These are phyloP conservation scores for Hypsopygia costalis DNA, from an alignment of 2,888 invertebrate species.

Conservation along the genomic window DNA sequence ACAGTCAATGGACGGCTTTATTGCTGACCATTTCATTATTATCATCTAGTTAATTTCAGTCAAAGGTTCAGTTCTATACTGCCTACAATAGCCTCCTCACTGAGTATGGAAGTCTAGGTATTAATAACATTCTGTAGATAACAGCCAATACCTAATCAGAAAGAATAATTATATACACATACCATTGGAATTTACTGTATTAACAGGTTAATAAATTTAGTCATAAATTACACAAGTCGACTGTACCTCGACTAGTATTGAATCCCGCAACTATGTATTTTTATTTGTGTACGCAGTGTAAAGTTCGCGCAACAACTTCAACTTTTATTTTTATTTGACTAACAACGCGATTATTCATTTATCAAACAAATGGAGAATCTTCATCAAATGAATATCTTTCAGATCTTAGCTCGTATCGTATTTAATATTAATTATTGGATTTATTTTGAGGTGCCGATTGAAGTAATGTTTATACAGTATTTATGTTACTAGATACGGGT, in stretches of 20 bases:
- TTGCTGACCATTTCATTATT: too few relatives aligned
- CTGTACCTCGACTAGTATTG: constrained; percentile 26
- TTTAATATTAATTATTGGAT: constrained; percentile 47
- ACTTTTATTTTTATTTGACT: constrained; percentile 39
- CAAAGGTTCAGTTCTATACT: too few relatives aligned
- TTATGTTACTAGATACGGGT: constrained; percentile 13
- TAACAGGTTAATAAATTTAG: constrained; percentile 9
- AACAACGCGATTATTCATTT: constrained; percentile 55
- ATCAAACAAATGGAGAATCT: constrained; percentile 61
- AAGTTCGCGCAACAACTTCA: constrained; percentile 45
- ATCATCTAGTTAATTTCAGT: too few relatives aligned
- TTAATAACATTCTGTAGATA: too few relatives aligned
- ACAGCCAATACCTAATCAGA: too few relatives aligned
- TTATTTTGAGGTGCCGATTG: constrained; percentile 36
- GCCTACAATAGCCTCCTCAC: too few relatives aligned
- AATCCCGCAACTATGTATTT: background rate
- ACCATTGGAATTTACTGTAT: constrained; percentile 7
- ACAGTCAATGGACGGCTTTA: too few relatives aligned
- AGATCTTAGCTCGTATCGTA: constrained; percentile 35
- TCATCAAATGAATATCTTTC: constrained; percentile 57
- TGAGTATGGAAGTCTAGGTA: too few relatives aligned
- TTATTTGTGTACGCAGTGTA: constrained; percentile 46
- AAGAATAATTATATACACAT: background rate
- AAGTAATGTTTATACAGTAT: constrained; percentile 14
- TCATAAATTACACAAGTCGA: constrained; percentile 13